A percentile compares a stretch with the other conserved stretches of the same genome.
Conservation (phyloP, 2,797 vertebrate species). For the Enteromius argenteus region DNA sequence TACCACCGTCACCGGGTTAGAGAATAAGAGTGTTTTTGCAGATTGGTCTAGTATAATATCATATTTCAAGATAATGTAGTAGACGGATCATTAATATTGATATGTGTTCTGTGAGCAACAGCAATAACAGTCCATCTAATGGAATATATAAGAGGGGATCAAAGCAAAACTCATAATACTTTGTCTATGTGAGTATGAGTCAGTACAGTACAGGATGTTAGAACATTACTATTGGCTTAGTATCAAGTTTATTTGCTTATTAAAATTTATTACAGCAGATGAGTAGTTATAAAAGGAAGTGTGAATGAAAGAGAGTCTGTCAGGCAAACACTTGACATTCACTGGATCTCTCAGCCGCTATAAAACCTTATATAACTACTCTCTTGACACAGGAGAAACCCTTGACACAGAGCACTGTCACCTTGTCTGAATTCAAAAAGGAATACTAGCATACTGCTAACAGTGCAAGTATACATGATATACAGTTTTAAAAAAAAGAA, state of each 20-base stretch:
- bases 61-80: neutral
- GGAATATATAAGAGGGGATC: neutral
- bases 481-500: neutral
- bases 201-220: neutral
- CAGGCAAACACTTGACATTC: constrained; percentile 24
- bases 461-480: neutral
- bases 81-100: constrained; percentile 19
- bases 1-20: neutral
- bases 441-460: neutral
- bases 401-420: neutral
- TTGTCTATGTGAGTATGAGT: neutral
- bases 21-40: neutral
- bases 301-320: neutral
- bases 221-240: neutral
- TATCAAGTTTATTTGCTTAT: constrained; percentile 1
- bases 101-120: neutral
- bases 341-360: neutral
- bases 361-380: constrained; percentile 21
- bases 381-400: constrained; percentile 22
- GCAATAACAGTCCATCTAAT: neutral
- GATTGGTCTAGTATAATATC: neutral
- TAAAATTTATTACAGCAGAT: neutral
- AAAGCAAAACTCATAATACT: neutral
- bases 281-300: neutral
- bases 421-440: neutral